Evolutionary conservation across 1,140 invertebrate genomes (phyloP).

Genomic region (Lepidurus apus): DNA sequence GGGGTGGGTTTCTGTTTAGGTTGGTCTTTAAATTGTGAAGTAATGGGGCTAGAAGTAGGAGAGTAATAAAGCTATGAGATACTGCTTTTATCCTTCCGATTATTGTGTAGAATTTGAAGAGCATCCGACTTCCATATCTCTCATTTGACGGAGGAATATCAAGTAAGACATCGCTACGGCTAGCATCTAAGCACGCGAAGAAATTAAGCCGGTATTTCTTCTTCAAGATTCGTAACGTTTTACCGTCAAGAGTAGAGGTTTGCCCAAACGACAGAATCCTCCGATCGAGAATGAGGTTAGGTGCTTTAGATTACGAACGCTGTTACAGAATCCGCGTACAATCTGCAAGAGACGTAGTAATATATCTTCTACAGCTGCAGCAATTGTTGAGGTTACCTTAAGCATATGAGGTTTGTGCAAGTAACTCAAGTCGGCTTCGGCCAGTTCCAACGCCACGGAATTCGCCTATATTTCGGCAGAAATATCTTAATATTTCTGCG

Average conservation of each 20-base stretch:
- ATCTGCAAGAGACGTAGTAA: neutral
- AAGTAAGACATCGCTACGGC: neutral
- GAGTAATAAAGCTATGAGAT: too few species aligned
- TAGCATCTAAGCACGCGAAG: neutral
- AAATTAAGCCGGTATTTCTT: neutral
- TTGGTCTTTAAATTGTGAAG: too few species aligned
- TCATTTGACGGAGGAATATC: neutral
- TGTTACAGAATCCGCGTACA: neutral
- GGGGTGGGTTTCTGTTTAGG: too few species aligned
- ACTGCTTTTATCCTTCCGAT: too few species aligned
- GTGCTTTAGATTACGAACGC: neutral
- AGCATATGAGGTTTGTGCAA: neutral
- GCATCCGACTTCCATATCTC: too few species aligned
- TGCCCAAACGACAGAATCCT: neutral
- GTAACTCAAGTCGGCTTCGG: neutral
- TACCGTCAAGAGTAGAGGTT: neutral
- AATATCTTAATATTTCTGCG: neutral
- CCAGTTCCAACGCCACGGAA: neutral
- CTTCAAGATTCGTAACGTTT: neutral
- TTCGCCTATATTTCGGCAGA: neutral
- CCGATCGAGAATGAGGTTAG: neutral
- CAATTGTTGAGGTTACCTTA: neutral
- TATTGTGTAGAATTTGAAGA: too few species aligned
- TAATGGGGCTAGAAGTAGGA: too few species aligned
- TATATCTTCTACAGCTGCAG: neutral